phyloP scores from a whole-genome alignment of 2,888 invertebrate species.

The Bombylius discolor region DNA sequence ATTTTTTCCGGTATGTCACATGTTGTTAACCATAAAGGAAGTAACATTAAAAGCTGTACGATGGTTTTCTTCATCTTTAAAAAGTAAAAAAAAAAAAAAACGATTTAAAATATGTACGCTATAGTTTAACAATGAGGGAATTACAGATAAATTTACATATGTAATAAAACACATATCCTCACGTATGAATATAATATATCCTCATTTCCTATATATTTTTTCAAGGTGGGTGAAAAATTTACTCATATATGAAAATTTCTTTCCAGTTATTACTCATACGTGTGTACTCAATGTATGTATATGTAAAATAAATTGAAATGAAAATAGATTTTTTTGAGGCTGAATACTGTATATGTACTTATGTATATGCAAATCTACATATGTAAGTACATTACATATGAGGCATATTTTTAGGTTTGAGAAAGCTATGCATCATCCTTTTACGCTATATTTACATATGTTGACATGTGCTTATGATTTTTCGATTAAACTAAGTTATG shows the following conservation, averaged over 20 bases:
- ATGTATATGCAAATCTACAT: slow-evolving; percentile 18
- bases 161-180: too few relatives aligned
- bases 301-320: too few relatives aligned
- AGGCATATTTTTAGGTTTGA: not conserved
- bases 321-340: not conserved
- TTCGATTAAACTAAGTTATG: slow-evolving; percentile 25
- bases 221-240: too few relatives aligned
- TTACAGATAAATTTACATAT: too few relatives aligned
- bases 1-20: slow-evolving; percentile 18
- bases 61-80: slow-evolving; percentile 10
- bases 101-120: too few relatives aligned
- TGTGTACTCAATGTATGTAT: too few relatives aligned
- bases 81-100: too few relatives aligned
- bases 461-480: slow-evolving; percentile 27
- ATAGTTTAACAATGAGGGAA: too few relatives aligned
- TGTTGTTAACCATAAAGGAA: slow-evolving; percentile 19
- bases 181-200: too few relatives aligned
- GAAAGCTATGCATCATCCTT: slow-evolving; percentile 15
- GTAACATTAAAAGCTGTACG: slow-evolving; percentile 7
- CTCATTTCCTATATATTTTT: too few relatives aligned
- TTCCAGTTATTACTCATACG: too few relatives aligned
- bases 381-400: slow-evolving; percentile 1
- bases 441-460: slow-evolving; percentile 20
- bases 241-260: too few relatives aligned
- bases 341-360: slow-evolving; percentile 10